Conservation (phyloP, 2,113 vertebrate species). For the Crotalus horridus region DNA sequence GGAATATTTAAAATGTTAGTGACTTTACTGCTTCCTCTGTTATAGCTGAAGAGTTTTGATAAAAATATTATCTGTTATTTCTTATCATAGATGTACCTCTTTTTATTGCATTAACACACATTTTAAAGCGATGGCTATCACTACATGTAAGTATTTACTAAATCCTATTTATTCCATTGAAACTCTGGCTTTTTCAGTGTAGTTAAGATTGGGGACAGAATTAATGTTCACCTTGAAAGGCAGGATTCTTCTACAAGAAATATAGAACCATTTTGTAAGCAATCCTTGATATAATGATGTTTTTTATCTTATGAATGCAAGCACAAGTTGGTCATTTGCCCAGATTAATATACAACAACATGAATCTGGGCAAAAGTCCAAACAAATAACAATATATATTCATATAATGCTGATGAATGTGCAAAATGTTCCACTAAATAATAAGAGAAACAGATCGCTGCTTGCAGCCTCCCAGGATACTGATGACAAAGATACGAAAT, state of each 20-base stretch:
- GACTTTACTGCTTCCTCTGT: neutral
- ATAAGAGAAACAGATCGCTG: neutral
- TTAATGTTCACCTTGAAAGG: neutral
- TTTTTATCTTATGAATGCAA: neutral
- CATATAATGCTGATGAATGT: neutral
- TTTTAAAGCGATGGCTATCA: neutral
- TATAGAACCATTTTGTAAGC: neutral
- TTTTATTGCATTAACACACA: neutral
- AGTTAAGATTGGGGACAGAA: neutral
- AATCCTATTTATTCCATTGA: neutral
- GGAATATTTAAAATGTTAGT: neutral
- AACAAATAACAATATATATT: neutral
- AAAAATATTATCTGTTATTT: slow-evolving; percentile 17
- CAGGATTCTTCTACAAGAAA: neutral
- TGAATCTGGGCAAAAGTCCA: neutral
- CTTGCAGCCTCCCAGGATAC: neutral
- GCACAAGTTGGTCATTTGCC: neutral
- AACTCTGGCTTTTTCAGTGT: neutral
- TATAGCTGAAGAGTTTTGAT: neutral
- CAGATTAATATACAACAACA: neutral
- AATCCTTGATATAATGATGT: neutral
- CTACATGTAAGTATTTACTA: neutral
- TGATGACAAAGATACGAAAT: neutral
- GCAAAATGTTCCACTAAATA: neutral
- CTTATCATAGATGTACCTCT: neutral